These are phyloP conservation scores for Bovichtus diacanthus DNA, from an alignment of 2,797 vertebrate genomes.

Conservation along the genomic window DNA sequence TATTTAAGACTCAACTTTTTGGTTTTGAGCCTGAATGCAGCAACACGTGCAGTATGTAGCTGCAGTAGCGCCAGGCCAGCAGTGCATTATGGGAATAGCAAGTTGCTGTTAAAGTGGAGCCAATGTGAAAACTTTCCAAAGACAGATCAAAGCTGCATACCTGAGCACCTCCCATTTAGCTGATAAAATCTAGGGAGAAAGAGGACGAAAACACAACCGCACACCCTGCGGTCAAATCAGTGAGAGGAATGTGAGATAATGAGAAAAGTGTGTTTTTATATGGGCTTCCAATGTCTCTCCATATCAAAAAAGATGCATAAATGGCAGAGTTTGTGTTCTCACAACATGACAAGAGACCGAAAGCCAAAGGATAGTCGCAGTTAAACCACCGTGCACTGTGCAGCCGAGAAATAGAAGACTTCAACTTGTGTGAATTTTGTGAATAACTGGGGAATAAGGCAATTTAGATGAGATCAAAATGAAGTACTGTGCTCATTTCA, in stretches of 20 bases:
- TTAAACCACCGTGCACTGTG: background rate
- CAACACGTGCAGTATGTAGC: background rate
- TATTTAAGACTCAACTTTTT: background rate
- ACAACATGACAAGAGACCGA: background rate
- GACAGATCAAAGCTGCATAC: slow-evolving; percentile 79
- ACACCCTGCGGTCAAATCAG: slow-evolving; percentile 54
- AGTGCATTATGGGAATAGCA: slow-evolving; percentile 71
- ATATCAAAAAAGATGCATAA: slow-evolving; percentile 26
- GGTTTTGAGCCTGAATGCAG: slow-evolving; percentile 5
- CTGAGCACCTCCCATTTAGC: slow-evolving; percentile 72
- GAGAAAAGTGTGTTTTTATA: slow-evolving; percentile 54
- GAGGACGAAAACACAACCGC: slow-evolving; percentile 67
- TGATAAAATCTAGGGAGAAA: slow-evolving; percentile 71
- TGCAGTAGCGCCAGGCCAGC: slow-evolving; percentile 11
- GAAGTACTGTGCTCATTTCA: background rate
- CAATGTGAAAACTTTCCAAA: slow-evolving; percentile 75
- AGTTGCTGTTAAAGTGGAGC: slow-evolving; percentile 73
- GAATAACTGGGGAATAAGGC: background rate
- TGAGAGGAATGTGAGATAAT: slow-evolving; percentile 57
- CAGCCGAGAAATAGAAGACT: background rate
- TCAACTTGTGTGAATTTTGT: background rate
- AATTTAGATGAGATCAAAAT: background rate
- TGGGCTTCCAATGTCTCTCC: slow-evolving; percentile 17
- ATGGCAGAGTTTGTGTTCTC: slow-evolving; percentile 13
- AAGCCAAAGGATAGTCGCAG: background rate